phyloP scores from a whole-genome alignment of 1,140 invertebrate species.

The Bombus terrestris region DNA sequence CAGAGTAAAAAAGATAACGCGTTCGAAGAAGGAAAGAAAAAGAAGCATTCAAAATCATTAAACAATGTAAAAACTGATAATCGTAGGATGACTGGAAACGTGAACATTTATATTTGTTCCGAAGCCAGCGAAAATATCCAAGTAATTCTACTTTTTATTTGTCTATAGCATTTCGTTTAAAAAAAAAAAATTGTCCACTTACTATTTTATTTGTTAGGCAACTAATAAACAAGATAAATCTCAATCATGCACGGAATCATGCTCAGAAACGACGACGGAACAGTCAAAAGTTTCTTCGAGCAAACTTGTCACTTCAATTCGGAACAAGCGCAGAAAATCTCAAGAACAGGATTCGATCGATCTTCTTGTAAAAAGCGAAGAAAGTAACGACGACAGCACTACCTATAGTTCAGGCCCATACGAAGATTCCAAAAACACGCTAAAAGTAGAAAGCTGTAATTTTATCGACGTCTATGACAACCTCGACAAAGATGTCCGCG shows the following conservation, averaged over 20 bases:
- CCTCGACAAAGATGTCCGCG: neutral
- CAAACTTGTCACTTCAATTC: slow-evolving; percentile 55
- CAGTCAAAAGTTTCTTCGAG: slow-evolving; percentile 52
- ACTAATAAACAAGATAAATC: slow-evolving; percentile 25
- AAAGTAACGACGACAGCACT: slow-evolving; percentile 17
- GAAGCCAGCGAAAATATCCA: slow-evolving; percentile 61
- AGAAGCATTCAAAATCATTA: slow-evolving; percentile 27
- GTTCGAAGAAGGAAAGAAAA: neutral
- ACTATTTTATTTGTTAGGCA: neutral
- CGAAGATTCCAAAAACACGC: neutral
- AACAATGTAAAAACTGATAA: slow-evolving; percentile 62
- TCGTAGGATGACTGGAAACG: slow-evolving; percentile 71
- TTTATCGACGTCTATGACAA: neutral
- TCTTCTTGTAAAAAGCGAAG: neutral
- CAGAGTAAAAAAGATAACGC: neutral
- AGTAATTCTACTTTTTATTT: slow-evolving; percentile 24
- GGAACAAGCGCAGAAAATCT: slow-evolving; percentile 40
- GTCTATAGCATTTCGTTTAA: too few relatives aligned
- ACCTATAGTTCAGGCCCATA: neutral
- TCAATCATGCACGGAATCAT: slow-evolving; percentile 17
- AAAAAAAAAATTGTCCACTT: too few relatives aligned
- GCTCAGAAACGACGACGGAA: slow-evolving; percentile 49
- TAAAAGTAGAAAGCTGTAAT: neutral
- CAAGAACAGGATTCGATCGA: slow-evolving; percentile 13
- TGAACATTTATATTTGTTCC: slow-evolving; percentile 73